These are phyloP conservation scores for Conchocele bisecta DNA, from an alignment of 2,888 invertebrate genomes.

Conservation along the genomic window DNA sequence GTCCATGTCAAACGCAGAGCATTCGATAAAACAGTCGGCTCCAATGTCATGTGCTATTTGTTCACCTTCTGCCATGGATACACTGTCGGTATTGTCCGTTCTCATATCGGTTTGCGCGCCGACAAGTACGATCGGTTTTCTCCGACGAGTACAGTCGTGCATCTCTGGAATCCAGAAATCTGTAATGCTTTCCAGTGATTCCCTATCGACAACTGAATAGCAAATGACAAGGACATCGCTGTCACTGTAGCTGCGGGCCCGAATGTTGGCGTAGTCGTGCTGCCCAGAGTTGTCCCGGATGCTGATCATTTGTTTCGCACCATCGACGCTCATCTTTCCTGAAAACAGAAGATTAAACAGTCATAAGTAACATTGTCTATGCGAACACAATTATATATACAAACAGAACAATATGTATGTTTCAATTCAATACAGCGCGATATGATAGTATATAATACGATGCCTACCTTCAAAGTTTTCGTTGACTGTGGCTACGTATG, in stretches of 20 bases:
- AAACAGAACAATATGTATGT: no score
- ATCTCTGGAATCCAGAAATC: constrained; percentile 74
- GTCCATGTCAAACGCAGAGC: constrained; percentile 64
- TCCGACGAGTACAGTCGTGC: constrained; percentile 63
- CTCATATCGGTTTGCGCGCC: constrained; percentile 73
- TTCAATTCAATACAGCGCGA: no score
- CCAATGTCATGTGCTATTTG: constrained; percentile 66
- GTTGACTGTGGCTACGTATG: constrained; percentile 69
- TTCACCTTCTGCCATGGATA: constrained; percentile 61
- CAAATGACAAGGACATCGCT: constrained; percentile 73
- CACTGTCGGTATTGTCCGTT: constrained; percentile 24
- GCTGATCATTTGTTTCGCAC: no score
- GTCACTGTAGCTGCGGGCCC: constrained; percentile 71
- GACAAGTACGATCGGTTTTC: constrained; percentile 68
- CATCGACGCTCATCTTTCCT: no score
- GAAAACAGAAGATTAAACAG: no score
- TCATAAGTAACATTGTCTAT: no score
- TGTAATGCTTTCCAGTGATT: constrained; percentile 67
- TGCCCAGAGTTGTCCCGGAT: no score
- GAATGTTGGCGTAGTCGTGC: constrained; percentile 69
- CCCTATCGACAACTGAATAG: constrained; percentile 70
- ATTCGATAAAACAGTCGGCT: constrained; percentile 70
- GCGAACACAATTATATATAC: no score
- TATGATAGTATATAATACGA: no score
- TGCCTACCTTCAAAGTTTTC: constrained; percentile 71